Evolutionary conservation across 2,113 vertebrate genomes (phyloP).

Genomic region (Laticauda laticaudata): DNA sequence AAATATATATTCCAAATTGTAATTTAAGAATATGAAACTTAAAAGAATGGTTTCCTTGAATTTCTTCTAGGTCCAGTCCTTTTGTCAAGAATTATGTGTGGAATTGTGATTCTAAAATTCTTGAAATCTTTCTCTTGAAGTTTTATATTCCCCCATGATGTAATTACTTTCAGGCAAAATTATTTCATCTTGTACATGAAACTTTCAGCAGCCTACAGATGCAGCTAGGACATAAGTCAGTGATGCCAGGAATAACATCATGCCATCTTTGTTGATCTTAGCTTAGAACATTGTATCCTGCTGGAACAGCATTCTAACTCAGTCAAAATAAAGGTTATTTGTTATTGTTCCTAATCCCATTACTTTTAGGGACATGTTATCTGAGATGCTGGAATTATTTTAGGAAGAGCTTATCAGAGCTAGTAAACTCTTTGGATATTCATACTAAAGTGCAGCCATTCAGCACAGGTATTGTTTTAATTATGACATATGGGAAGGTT

Average conservation of each 20-base stretch:
- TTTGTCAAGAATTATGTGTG: neutral
- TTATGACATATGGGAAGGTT: neutral
- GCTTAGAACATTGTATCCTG: conserved; percentile 65
- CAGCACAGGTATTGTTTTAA: conserved; percentile 25
- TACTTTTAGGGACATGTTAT: conserved; percentile 50
- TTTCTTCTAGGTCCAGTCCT: neutral
- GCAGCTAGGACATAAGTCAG: conserved; percentile 48
- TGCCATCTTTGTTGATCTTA: conserved; percentile 58
- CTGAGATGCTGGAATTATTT: conserved; percentile 27
- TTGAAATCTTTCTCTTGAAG: conserved; percentile 35
- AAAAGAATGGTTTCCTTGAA: neutral
- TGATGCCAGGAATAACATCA: conserved; percentile 58
- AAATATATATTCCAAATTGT: neutral
- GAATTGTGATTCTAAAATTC: conserved; percentile 23
- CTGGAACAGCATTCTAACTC: conserved; percentile 17
- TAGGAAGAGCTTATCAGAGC: conserved; percentile 12
- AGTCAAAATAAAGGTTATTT: conserved; percentile 56
- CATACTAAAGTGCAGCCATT: conserved; percentile 10
- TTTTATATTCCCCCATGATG: conserved; percentile 49
- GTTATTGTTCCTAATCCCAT: conserved; percentile 48
- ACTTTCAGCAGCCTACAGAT: conserved; percentile 59
- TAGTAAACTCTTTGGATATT: conserved; percentile 35
- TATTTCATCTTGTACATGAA: conserved; percentile 51
- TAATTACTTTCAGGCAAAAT: conserved; percentile 58
- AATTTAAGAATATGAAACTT: conserved; percentile 35